Evolutionary conservation across 2,113 vertebrate species (phyloP).

Genomic region (Electrona antarctica): DNA sequence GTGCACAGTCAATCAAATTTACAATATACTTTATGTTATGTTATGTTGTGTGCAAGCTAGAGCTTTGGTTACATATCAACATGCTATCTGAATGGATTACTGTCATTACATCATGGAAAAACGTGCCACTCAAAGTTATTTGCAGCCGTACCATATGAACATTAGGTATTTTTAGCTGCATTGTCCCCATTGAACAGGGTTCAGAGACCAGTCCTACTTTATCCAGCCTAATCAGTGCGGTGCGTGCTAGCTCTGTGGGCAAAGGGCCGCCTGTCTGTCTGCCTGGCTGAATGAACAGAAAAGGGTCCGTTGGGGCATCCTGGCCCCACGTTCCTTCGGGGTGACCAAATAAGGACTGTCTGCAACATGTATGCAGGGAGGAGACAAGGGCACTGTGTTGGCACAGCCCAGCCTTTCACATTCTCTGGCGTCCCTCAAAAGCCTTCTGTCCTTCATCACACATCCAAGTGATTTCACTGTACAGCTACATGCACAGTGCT

Average conservation of each 20-base stretch:
- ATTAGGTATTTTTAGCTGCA: conserved; percentile 60
- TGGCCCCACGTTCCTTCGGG: conserved; percentile 39
- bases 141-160: conserved; percentile 7
- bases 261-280: conserved; percentile 51
- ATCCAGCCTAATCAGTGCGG: conserved; percentile 49
- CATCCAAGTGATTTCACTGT: conserved; percentile 20
- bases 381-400: conserved; percentile 67
- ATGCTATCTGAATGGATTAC: neutral
- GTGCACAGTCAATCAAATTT: neutral
- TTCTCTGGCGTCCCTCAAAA: conserved; percentile 67
- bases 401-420: conserved; percentile 59
- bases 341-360: conserved; percentile 78
- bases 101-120: conserved; percentile 26
- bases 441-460: conserved; percentile 59
- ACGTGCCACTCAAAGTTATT: conserved; percentile 12
- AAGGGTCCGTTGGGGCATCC: conserved; percentile 43
- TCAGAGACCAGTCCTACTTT: conserved; percentile 41
- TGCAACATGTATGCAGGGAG: conserved; percentile 51
- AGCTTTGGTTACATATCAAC: neutral
- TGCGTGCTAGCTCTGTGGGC: conserved; percentile 44
- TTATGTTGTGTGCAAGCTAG: neutral
- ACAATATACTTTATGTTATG: neutral
- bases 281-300: conserved; percentile 53
- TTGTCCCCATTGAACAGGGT: conserved; percentile 40
- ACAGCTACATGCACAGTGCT: conserved; percentile 8